Conservation (phyloP, 2,113 vertebrate species). For the Erythrocercus mccallii region DNA sequence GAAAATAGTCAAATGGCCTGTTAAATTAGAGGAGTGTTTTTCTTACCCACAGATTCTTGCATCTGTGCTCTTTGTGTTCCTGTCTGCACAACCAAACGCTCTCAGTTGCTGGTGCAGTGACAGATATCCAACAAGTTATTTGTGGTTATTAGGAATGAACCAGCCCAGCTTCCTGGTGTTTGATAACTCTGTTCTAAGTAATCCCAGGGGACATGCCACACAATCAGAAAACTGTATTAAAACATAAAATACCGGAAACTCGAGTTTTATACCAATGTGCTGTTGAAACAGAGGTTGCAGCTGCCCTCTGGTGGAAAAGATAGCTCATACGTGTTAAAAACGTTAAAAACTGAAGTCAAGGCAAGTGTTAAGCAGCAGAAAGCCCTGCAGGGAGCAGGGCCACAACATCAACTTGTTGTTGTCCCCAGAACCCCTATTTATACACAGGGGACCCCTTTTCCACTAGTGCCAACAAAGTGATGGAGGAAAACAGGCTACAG, state of each 20-base stretch:
- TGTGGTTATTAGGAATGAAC: background rate
- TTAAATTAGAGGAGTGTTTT: background rate
- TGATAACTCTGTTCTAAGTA: background rate
- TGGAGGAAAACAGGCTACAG: background rate
- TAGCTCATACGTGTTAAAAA: background rate
- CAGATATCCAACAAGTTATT: background rate
- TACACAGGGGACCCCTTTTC: background rate
- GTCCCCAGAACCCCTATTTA: background rate
- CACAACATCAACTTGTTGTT: background rate
- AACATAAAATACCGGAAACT: background rate
- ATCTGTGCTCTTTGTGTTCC: background rate
- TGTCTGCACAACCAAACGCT: background rate
- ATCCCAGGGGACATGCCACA: background rate
- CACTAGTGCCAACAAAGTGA: background rate
- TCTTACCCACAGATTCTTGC: background rate
- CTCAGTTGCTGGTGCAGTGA: background rate
- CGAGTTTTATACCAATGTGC: fast-evolving
- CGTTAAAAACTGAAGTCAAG: fast-evolving
- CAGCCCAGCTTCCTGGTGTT: background rate
- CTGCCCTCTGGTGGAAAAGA: slow-evolving; percentile 40
- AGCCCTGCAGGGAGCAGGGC: background rate
- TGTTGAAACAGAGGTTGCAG: background rate
- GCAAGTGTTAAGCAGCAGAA: background rate
- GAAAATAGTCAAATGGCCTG: background rate
- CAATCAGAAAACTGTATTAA: background rate